Conservation (phyloP, 2,888 invertebrate genomes). For the Latheticus oryzae region DNA sequence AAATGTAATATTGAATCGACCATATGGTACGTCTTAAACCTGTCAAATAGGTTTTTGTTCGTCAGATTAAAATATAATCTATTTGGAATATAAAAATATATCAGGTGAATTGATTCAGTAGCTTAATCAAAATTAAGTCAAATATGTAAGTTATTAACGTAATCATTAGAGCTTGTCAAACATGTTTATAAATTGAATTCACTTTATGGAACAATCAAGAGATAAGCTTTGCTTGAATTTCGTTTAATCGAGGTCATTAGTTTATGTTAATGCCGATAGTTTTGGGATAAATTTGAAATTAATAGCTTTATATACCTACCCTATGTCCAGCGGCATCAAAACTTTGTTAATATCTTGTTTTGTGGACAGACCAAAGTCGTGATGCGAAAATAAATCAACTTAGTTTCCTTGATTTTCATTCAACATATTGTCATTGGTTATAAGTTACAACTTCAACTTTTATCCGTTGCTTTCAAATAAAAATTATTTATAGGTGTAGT, state of each 20-base stretch:
- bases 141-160: constrained; percentile 52
- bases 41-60: constrained; percentile 55
- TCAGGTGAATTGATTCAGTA: constrained; percentile 48
- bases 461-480: constrained; percentile 8
- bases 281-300: constrained; percentile 45
- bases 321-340: constrained; percentile 51
- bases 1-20: constrained; percentile 41
- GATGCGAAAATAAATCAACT: constrained; percentile 56
- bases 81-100: constrained; percentile 48
- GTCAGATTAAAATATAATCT: constrained; percentile 56
- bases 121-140: constrained; percentile 54
- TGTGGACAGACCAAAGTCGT: constrained; percentile 53
- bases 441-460: constrained; percentile 3
- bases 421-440: constrained; percentile 22
- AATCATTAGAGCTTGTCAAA: constrained; percentile 51
- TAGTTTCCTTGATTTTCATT: constrained; percentile 30
- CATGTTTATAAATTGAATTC: constrained; percentile 46
- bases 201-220: constrained; percentile 50
- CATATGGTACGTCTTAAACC: constrained; percentile 55
- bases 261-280: constrained; percentile 34
- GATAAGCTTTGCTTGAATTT: constrained; percentile 34
- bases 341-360: constrained; percentile 61
- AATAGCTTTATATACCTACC: constrained; percentile 51
- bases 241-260: constrained; percentile 19
- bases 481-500: constrained; percentile 24